These are phyloP conservation scores for Physeter macrocephalus DNA, from an alignment of 2,113 vertebrate genomes.

Conservation along the genomic window DNA sequence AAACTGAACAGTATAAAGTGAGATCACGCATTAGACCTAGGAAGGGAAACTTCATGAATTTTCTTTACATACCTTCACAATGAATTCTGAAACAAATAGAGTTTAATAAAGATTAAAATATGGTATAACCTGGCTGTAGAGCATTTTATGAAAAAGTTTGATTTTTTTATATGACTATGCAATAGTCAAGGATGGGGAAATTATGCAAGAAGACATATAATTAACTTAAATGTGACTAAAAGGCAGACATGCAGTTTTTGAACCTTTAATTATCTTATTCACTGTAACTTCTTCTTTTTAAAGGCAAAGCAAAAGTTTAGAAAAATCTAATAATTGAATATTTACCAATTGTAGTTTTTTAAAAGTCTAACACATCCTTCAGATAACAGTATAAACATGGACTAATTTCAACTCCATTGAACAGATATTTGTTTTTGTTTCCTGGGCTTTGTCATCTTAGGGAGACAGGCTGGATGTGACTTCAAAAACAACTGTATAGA, in stretches of 20 bases:
- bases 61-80: neutral
- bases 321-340: neutral
- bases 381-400: neutral
- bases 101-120: neutral
- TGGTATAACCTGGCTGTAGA: neutral
- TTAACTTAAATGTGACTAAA: neutral
- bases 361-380: neutral
- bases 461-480: neutral
- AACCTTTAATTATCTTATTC: slow-evolving; percentile 10
- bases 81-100: neutral
- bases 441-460: neutral
- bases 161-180: neutral
- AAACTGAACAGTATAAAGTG: neutral
- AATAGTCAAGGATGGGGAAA: neutral
- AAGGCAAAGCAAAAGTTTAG: neutral
- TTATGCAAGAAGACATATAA: neutral
- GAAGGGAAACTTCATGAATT: neutral
- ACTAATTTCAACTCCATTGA: slow-evolving; percentile 6
- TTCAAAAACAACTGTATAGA: slow-evolving; percentile 26
- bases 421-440: slow-evolving; percentile 17
- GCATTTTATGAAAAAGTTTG: neutral
- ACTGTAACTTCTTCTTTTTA: neutral
- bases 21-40: neutral
- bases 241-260: neutral
- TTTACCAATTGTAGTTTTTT: neutral